phyloP scores from a whole-genome alignment of 53 echinoderm and acorn worm species.

The Arbacia lixula region DNA sequence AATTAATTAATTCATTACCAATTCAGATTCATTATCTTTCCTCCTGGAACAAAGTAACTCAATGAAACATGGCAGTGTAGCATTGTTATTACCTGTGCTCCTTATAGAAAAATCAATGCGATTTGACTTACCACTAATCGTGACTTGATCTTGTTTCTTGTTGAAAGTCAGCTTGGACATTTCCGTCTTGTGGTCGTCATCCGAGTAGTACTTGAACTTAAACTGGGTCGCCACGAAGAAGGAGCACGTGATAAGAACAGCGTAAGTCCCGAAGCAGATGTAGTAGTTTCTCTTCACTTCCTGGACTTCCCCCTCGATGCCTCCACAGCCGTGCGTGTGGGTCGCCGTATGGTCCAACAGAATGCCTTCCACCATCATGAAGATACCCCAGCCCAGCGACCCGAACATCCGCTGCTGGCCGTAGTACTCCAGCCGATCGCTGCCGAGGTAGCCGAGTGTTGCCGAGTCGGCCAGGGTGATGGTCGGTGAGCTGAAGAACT shows the following conservation, averaged over 20 bases:
- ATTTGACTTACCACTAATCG: conserved; percentile 27
- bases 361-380: conserved; percentile 86
- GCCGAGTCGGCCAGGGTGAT: conserved; percentile 96
- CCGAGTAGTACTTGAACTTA: conserved; percentile 75
- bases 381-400: conserved; percentile 89
- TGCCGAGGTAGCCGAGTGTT: conserved; percentile 91
- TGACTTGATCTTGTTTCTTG: conserved; percentile 44
- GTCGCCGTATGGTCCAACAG: conserved; percentile 72
- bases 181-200: conserved; percentile 64
- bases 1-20: too few relatives aligned
- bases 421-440: conserved; percentile 80
- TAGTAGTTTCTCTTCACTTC: conserved; percentile 77
- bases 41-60: too few relatives aligned
- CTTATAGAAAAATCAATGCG: too few relatives aligned
- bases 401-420: conserved; percentile 98
- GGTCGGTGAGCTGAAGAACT: conserved; percentile 96
- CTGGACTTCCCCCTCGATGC: conserved; percentile 8
- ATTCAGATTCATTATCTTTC: too few relatives aligned
- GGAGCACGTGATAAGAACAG: conserved; percentile 81
- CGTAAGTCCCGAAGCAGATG: conserved; percentile 92
- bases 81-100: too few relatives aligned
- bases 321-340: conserved; percentile 64
- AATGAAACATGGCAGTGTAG: too few relatives aligned
- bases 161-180: conserved; percentile 62
- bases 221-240: conserved; percentile 93